Evolutionary conservation across 2,797 vertebrate species (phyloP).

Genomic region (Anguilla pacifica): DNA sequence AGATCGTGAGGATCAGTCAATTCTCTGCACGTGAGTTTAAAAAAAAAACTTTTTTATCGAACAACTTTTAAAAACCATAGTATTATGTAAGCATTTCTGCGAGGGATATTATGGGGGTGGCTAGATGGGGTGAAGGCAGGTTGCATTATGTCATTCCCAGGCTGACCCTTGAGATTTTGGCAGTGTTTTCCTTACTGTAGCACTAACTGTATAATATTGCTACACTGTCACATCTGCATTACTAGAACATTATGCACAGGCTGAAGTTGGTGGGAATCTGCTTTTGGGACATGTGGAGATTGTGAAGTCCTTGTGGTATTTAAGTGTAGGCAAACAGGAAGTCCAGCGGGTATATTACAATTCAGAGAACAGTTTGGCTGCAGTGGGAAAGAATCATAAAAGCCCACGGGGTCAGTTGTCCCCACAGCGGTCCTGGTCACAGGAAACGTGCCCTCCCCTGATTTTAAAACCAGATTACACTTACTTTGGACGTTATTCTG

Average conservation of each 20-base stretch:
- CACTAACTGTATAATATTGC: background rate
- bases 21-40: constrained; percentile 82
- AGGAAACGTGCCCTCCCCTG: constrained; percentile 68
- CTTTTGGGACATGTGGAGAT: background rate
- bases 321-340: constrained; percentile 16
- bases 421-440: constrained; percentile 42
- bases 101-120: background rate
- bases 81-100: background rate
- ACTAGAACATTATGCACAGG: background rate
- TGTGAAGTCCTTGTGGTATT: constrained; percentile 11
- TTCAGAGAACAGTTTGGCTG: background rate
- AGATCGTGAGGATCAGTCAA: constrained; percentile 82
- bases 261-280: constrained; percentile 25
- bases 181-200: background rate
- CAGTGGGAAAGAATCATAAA: constrained; percentile 48
- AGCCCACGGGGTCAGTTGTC: constrained; percentile 37
- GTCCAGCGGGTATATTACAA: constrained; percentile 34
- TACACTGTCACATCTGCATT: background rate
- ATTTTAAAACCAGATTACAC: constrained; percentile 66
- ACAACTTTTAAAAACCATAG: background rate
- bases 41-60: background rate
- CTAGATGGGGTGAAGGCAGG: background rate
- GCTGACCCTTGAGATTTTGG: background rate
- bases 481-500: constrained; percentile 58
- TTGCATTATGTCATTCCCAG: background rate